A percentile compares a stretch with the other conserved stretches of the same genome.
Evolutionary conservation across 2,797 vertebrate species (phyloP).

Genomic region (Emydoidea blandingii): DNA sequence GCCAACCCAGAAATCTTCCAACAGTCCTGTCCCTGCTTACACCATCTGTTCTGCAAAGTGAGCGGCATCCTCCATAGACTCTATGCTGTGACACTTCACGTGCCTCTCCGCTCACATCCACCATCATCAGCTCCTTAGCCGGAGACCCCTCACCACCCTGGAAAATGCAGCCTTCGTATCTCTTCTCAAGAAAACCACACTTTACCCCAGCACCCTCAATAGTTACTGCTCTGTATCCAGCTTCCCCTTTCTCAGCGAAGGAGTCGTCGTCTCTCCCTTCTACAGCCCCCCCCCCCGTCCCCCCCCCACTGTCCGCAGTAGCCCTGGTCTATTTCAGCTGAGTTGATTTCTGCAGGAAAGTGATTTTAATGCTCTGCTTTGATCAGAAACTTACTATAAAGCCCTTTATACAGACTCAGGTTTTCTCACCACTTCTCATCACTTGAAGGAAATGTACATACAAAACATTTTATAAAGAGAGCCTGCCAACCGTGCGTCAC

Average conservation of each 20-base stretch:
- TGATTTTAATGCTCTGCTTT: neutral
- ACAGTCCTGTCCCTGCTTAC: neutral
- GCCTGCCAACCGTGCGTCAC: neutral
- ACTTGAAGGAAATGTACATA: neutral
- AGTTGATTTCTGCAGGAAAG: neutral
- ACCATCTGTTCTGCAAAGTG: neutral
- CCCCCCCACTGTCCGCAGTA: too few species aligned
- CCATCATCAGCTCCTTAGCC: neutral
- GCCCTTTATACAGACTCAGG: neutral
- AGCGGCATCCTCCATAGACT: accelerated
- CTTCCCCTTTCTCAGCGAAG: neutral
- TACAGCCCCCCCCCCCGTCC: neutral
- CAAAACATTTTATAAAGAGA: neutral
- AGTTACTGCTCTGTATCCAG: neutral
- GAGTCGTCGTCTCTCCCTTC: neutral
- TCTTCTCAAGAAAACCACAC: neutral
- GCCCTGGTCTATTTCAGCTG: neutral
- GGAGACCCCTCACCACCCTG: neutral
- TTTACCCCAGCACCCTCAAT: neutral
- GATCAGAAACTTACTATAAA: neutral
- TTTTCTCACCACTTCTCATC: neutral
- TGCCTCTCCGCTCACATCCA: neutral
- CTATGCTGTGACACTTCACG: neutral
- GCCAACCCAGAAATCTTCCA: accelerated
- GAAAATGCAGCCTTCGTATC: neutral